Base-by-base conservation (phyloP, 35 echinoderm and acorn worm species). In the Amphiura filiformis region DNA sequence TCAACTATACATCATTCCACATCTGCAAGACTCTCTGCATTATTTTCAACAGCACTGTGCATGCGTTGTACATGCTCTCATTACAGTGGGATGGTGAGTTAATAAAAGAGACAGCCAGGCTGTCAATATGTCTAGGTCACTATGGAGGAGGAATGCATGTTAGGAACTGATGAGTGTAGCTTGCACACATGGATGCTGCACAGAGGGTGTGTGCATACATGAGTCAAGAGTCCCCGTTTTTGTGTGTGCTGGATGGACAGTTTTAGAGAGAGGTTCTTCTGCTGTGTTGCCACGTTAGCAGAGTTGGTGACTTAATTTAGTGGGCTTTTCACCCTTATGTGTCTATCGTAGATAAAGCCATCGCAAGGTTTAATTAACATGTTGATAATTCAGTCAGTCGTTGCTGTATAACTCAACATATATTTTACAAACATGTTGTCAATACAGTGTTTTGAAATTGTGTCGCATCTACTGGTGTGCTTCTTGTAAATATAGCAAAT, bases 61-160 rank as follows among this genome's bases (percentile, higher is more conserved):
- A n/a, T n/a, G n/a, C n/a, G n/a, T 47, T 47, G 41, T 47, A 47
- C 41, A 47, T 47, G 61, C 4, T 70, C 7, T 15, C 26, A n/a
- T n/a, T 26, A 2, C 61, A 30, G 26, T 13, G 61, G 61, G 61
- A 70, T 7, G 61, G 28, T 13, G 61, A n/a, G 2, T 15, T 70
- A 70, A 70, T 70, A 2, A 70, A 11, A 70, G 61, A 70, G 61
- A 70, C 61, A 70, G 61, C 61, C 61, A 26, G 26, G 61, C 28
- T 70, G 61, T 70, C 61, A 70, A 70, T 70, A 70, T 70, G 61
- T 70, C 61, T 70, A 70, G 61, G 61, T 70, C 61, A 70, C 61
- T 70, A 70, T 70, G 26, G 9, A 70, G 28, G 61, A 70, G 61
- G 61, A 70, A 70, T 70, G 15, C 28, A 70, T 30, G 61, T 70